Evolutionary conservation across 2,797 vertebrate genomes (phyloP), one percentile per base, ranked within the genome.

Genomic region (Lepilemur septentrionalis): DNA sequence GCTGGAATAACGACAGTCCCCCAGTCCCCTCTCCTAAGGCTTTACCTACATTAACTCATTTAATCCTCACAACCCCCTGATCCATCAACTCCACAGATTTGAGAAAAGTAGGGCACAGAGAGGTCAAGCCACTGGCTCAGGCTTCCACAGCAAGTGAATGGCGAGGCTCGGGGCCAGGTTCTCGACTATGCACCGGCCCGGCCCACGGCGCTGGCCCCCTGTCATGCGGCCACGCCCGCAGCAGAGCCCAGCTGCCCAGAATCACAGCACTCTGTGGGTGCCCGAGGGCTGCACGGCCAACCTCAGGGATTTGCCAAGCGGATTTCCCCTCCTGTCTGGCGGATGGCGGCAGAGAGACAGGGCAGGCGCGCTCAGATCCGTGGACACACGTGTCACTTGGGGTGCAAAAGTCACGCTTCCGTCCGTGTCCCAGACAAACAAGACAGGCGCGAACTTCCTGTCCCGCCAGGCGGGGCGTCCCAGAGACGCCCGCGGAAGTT

Each of bases 181-280:
- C 65, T 80, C 12, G 0, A 20, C 15, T 46, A 17, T 28, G n/a
- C 0, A 18, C 5, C 2, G 9, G 32, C n/a, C 67, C 28, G 12
- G 23, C 28, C 2, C 18, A 1, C 12, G 17, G 20, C 1, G 1
- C 12, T 46, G 25, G 43, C 61, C 14, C 46, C 57, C 78, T 4
- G 0, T 0, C 61, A 20, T 0, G 4, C 0, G 25, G 61, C 25
- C 7, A 3, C 0, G 8, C n/a, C 57, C 1, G 4, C 0, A 0
- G 43, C 72, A 46, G 63, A 78, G 61, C 41, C 28, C 13, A 0
- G 22, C 1, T 50, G 72, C 57, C 84, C 57, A 15, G 57, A 43
- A 79, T 12, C 84, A 79, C 1, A 0, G 2, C 10, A 38, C 3
- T 18, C 10, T 9, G 50, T 30, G 55, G 20, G 10, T 3, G 32